These are phyloP conservation scores for Gila orcuttii DNA, from an alignment of 2,113 vertebrate species.

Conservation along the genomic window DNA sequence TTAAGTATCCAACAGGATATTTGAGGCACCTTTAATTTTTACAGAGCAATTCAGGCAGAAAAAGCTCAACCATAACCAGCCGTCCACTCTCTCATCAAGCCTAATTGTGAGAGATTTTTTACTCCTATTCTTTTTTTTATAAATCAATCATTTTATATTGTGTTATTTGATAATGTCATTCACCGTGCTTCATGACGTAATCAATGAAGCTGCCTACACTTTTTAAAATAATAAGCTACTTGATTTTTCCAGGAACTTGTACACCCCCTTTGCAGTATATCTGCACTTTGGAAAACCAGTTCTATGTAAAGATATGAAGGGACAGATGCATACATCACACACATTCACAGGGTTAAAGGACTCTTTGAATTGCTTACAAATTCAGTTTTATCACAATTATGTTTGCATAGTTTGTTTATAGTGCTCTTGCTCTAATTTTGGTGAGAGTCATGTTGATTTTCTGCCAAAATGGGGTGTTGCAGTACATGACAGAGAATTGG, in stretches of 20 bases:
- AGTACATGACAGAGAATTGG: conserved; percentile 1
- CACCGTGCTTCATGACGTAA: not conserved
- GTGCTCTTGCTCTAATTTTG: not conserved
- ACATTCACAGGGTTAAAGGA: not conserved
- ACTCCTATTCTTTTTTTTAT: too few relatives aligned
- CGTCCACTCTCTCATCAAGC: too few relatives aligned
- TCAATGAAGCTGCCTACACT: not conserved
- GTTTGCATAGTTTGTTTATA: not conserved
- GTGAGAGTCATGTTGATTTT: not conserved
- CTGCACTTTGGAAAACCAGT: not conserved
- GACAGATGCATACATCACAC: not conserved
- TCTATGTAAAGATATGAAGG: not conserved
- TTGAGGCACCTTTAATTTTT: too few relatives aligned
- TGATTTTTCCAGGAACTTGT: not conserved
- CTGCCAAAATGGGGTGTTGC: not conserved
- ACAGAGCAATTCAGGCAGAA: too few relatives aligned
- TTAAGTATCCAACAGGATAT: too few relatives aligned
- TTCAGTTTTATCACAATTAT: not conserved
- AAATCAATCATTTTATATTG: too few relatives aligned
- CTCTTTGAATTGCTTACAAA: conserved; percentile 1
- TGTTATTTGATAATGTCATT: not conserved
- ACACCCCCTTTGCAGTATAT: not conserved
- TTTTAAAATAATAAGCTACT: too few relatives aligned
- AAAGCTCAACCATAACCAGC: too few relatives aligned
- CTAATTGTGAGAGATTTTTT: too few relatives aligned